These are phyloP conservation scores for Odocoileus hemionus DNA, from an alignment of 2,113 vertebrate genomes.

Conservation along the genomic window DNA sequence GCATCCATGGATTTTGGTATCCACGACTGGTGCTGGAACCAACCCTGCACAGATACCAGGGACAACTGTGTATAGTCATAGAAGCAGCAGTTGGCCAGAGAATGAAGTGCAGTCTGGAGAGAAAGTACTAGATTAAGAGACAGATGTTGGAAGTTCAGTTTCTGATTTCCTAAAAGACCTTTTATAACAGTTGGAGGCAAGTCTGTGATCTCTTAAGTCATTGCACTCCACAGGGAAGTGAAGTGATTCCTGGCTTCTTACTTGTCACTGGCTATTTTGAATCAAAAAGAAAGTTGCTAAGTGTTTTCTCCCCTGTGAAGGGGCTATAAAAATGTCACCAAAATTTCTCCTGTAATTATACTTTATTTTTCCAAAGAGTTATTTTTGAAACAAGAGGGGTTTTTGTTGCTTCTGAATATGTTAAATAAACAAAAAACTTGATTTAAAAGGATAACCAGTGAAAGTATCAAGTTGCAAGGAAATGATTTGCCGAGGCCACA, in stretches of 20 bases:
- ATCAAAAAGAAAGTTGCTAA: slow-evolving; percentile 14
- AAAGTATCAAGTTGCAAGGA: slow-evolving; percentile 57
- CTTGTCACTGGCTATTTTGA: slow-evolving; percentile 65
- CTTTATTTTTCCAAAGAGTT: background rate
- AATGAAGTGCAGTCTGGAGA: background rate
- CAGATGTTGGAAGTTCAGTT: background rate
- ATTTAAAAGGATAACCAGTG: slow-evolving; percentile 57
- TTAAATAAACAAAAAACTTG: background rate
- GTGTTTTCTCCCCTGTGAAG: background rate
- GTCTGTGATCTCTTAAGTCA: slow-evolving; percentile 29
- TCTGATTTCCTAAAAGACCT: slow-evolving; percentile 23
- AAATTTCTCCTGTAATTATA: background rate
- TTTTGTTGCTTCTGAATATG: background rate
- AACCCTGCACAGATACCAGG: background rate
- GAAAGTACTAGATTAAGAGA: background rate
- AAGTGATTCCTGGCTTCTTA: slow-evolving; percentile 63
- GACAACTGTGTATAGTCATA: background rate
- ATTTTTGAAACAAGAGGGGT: background rate
- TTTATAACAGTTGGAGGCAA: background rate
- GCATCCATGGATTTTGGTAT: background rate
- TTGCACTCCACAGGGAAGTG: slow-evolving; percentile 42
- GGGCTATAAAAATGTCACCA: background rate
- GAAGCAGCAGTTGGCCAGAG: background rate
- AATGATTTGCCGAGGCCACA: slow-evolving; percentile 52
- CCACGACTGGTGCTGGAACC: background rate